Evolutionary conservation across 2,797 vertebrate species (phyloP), one percentile per base, ranked within the genome.

Genomic region (Naso thynnoides): DNA sequence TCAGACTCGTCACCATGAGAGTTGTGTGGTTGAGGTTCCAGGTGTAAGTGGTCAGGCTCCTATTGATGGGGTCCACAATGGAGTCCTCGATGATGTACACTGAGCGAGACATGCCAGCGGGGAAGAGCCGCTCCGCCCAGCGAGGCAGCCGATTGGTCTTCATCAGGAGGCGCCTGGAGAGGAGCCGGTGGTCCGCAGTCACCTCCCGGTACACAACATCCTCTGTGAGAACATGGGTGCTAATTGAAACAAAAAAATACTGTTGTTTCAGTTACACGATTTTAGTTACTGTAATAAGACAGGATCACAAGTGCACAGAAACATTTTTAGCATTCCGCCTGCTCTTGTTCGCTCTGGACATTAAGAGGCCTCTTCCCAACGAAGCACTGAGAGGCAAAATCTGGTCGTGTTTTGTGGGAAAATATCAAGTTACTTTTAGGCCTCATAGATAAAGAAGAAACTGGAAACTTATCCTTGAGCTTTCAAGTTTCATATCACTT

Each of bases 51-150:
- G 96, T 98, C 90, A 99, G 90, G 83, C 93, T 96, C 87, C 93
- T 95, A 89, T 93, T 96, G 81, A 93, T 84, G 6, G 95, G 96
- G 92, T 99, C 96, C 75, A 98, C 95, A 2, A 98, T 90, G 36
- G 98, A 98, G 90, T 99, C 98, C 91, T 99, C 97, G 3, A 99
- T 59, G 90, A 99, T 94, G 93, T 98, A 99, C 66, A 98, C 97
- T 0, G 86, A 97, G 82, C 96, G 96, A 44, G 96, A 93, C n/a
- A 97, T 96, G 24, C 97, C 97, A 15, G 92, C 45, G 0, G 97
- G 97, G 85, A 99, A 97, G 76, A 98, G 81, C 16, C 87, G 87
- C 87, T 99, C 96, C 0, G 97, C 97, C 98, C 98, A 99, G 72
- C 96, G 96, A 10, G 97, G 98, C 83, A 98, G 92, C 52, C 97